phyloP scores from a whole-genome alignment of 2,888 invertebrate genomes.

The Oscheius sp. region DNA sequence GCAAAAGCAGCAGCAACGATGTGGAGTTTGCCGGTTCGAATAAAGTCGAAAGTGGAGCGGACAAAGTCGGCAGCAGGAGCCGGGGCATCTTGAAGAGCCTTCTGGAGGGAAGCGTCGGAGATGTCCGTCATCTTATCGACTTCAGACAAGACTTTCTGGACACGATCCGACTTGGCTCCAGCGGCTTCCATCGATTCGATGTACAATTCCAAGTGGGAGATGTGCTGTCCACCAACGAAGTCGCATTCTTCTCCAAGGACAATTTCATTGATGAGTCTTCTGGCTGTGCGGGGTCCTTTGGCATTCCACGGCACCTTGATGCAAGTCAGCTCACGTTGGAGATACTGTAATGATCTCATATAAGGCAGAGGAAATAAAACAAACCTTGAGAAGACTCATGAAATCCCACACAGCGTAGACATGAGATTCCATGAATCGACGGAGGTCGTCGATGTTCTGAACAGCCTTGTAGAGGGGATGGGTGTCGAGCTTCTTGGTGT shows the following conservation, averaged over 20 bases:
- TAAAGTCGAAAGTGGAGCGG: conserved; percentile 39
- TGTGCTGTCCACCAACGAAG: conserved; percentile 40
- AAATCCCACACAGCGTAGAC: conserved; percentile 51
- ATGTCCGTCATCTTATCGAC: conserved; percentile 8
- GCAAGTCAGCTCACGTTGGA: conserved; percentile 42
- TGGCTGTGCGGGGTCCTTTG: conserved; percentile 29
- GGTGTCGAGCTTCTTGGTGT: conserved; percentile 35
- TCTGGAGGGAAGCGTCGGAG: conserved; percentile 27
- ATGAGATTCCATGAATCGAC: conserved; percentile 45
- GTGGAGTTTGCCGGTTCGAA: conserved; percentile 35
- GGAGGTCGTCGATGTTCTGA: conserved; percentile 42
- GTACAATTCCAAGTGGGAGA: conserved; percentile 45
- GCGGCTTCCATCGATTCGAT: conserved; percentile 40
- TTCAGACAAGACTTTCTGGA: conserved; percentile 11
- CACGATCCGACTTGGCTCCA: conserved; percentile 24
- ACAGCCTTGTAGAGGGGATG: conserved; percentile 48
- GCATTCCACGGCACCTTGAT: conserved; percentile 41
- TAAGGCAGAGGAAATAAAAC: neutral
- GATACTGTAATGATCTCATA: conserved; percentile 18
- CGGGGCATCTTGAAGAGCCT: conserved; percentile 25
- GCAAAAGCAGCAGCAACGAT: conserved; percentile 44
- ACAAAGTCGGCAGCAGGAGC: conserved; percentile 40
- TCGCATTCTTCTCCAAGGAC: conserved; percentile 42
- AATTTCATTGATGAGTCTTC: conserved; percentile 48
- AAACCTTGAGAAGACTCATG: conserved; percentile 46